A percentile compares a stretch with the other conserved stretches of the same genome.
These are phyloP conservation scores for Zoanthus sansibaricus DNA, from an alignment of 92 coral and sea anemone genomes.

Conservation along the genomic window DNA sequence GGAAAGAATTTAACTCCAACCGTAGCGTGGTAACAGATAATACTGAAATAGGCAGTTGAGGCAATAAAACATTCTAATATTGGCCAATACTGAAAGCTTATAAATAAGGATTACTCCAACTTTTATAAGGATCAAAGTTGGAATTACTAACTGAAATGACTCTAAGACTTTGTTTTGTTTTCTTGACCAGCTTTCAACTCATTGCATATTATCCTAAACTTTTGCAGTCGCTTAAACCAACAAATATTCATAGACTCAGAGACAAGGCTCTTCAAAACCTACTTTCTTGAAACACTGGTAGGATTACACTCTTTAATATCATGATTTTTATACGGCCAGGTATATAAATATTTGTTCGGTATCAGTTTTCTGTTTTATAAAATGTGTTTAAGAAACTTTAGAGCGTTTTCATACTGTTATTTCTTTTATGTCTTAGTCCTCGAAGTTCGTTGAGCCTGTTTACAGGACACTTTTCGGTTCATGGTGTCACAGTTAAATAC, in stretches of 20 bases:
- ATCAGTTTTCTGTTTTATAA: not conserved
- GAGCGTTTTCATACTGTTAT: too few relatives aligned
- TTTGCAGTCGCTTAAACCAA: not conserved
- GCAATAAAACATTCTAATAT: not conserved
- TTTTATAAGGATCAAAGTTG: not conserved
- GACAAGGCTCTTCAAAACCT: not conserved
- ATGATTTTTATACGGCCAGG: too few relatives aligned
- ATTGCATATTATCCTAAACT: not conserved
- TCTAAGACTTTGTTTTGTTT: not conserved
- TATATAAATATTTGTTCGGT: not conserved
- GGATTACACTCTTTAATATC: too few relatives aligned
- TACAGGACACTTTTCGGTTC: not conserved
- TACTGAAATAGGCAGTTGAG: not conserved
- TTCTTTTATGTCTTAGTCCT: not conserved
- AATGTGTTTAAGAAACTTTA: not conserved
- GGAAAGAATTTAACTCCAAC: not conserved
- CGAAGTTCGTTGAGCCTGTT: not conserved
- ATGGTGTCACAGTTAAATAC: not conserved
- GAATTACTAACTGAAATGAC: not conserved
- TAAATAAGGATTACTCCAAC: not conserved
- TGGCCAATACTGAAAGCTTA: not conserved
- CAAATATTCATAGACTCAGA: not conserved
- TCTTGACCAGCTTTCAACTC: not conserved
- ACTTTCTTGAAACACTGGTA: not conserved
- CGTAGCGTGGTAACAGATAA: not conserved